Base-by-base conservation (phyloP, 2,797 vertebrate genomes). In the Centropyge bicolor region DNA sequence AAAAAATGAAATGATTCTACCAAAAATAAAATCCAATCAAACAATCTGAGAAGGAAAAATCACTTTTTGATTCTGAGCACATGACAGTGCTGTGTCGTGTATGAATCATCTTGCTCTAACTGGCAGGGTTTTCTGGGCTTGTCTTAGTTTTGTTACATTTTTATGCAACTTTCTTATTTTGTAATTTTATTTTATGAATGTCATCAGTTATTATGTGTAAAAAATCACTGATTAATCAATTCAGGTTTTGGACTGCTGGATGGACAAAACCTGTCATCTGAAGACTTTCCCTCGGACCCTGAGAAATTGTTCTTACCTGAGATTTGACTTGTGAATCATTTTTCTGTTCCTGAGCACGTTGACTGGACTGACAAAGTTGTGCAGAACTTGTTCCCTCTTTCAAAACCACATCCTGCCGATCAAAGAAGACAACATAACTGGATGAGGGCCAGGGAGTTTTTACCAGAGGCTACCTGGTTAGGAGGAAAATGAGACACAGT, bases 391-490 rank as follows among this genome's bases (percentile, higher is more conserved):
- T 60, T 48, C 49, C 45, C n/a, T 46, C 41, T 27, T 4, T 17
- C 56, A 60, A 40, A 71, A 40, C 69, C 56, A 71, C 69, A 51
- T 61, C 69, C 69, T 61, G 57, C 9, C 6, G 3, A 24, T 8
- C 9, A 8, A 24, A 67, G 9, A 35, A 22, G 45, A 60, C 16
- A 8, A 46, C 9, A 31, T 11, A 55, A 55, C 13, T 27, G 43
- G 66, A 27, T 43, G 22, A 41, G 1, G 65, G 65, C 19, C 51
- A 9, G 2, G 19, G 31, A 41, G 4, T 35, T 46, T n/a, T 27
- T 10, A 40, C 2, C n/a, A 55, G 51, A 20, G 51, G 7, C 24
- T 45, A 11, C 17, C 45, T 22, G 8, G 5, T 4, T 52, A 56
- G 17, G 41, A 31, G 24, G 38, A 43, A 43, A 45, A 31, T 19